phyloP scores from a whole-genome alignment of 2,113 vertebrate species.

The Pelecanus crispus region DNA sequence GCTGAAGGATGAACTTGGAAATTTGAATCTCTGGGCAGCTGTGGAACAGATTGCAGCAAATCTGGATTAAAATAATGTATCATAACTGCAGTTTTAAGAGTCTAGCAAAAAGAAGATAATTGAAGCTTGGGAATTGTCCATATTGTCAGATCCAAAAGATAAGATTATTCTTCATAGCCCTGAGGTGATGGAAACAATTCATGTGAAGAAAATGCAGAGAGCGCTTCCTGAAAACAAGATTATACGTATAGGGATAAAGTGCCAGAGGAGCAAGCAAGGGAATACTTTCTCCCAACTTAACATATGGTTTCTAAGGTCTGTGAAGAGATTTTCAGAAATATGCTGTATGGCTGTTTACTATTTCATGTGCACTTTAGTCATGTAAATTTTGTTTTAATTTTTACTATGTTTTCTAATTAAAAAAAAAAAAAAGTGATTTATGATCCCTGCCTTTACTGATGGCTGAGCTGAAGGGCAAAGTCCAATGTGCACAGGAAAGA shows the following conservation, averaged over 20 bases:
- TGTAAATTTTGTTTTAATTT: neutral
- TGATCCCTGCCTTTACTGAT: neutral
- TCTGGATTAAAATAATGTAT: neutral
- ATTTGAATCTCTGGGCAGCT: neutral
- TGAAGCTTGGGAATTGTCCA: neutral
- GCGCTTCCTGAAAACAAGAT: neutral
- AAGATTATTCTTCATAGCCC: neutral
- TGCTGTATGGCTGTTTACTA: neutral
- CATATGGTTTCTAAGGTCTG: neutral
- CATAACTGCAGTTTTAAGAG: neutral
- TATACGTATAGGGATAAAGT: neutral
- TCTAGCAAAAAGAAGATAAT: neutral
- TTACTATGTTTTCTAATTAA: neutral
- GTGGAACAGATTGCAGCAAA: neutral
- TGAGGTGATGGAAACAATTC: neutral
- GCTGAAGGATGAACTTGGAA: neutral
- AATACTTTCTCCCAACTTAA: neutral
- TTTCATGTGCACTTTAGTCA: neutral
- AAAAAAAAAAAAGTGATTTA: neutral
- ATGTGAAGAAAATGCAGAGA: neutral
- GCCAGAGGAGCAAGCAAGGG: neutral
- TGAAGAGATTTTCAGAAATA: neutral
- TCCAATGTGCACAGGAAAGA: neutral
- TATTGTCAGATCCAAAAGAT: neutral
- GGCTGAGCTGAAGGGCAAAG: neutral